Base-by-base conservation (phyloP, 2,888 invertebrate species). In the Drosophila tanythrix region DNA sequence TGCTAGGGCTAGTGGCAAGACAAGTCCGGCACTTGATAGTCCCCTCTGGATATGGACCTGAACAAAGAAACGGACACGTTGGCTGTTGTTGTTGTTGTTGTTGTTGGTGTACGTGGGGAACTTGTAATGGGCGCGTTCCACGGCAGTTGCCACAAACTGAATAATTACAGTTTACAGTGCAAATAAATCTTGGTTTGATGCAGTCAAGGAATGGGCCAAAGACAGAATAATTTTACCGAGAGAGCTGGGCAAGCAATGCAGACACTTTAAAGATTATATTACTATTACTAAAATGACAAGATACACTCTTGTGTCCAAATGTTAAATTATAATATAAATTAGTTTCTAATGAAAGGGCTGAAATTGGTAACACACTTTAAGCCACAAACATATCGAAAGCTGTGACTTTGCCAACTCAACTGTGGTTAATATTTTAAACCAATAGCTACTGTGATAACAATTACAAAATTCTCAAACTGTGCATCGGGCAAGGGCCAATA, bases 151-250 rank as follows among this genome's bases (percentile, higher is more conserved):
- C 70, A 56, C 79, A 88, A 83, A 83, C 83, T 88, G 87, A 89
- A 87, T 89, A 89, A 90, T 90, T 89, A 83, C 89, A 81, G 81
- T 76, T 90, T 89, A 83, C 89, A 81, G 81, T 76, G 79, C 76
- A 83, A 87, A 89, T 89, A 90, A 85, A 88, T 89, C 88, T 83
- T 81, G 65, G 66, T 60, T 43, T 57, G 56, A 51, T 59, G 62
- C 73, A 51, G 51, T 57, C 61, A 25, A 43, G 25, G 59, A 53
- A 43, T 53, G 60, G 58, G 48, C 55, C 36, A 66, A 43, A 58
- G 66, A 64, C 66, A 61, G 61, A 21, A 46, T 55, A 46, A 13
- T 18, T 11, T 50, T 53, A 38, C 33, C 36, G 33, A 46, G 40
- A 11, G 18, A 27, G 55, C 35, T 10, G 18, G 35, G 11, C 36